phyloP scores from a whole-genome alignment of 2,113 vertebrate genomes.

The Limnothrissa miodon region DNA sequence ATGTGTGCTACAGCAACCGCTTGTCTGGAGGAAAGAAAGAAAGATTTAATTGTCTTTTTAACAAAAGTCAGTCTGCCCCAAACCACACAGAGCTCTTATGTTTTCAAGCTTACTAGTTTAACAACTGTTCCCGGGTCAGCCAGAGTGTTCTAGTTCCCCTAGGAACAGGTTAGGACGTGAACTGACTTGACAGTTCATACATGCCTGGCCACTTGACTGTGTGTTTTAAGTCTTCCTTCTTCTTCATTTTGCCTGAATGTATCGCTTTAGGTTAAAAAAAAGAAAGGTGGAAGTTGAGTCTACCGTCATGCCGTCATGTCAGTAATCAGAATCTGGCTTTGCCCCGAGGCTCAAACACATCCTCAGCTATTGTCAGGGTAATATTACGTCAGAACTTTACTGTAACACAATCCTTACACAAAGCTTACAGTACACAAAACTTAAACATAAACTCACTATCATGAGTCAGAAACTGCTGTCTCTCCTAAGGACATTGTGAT shows the following conservation, averaged over 20 bases:
- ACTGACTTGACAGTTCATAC: background rate
- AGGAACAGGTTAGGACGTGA: background rate
- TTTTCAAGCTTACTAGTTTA: background rate
- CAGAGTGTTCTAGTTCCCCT: background rate
- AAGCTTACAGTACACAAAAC: no score
- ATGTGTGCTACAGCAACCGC: background rate
- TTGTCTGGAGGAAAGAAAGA: conserved; percentile 4
- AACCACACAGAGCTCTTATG: background rate
- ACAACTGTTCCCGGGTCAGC: background rate
- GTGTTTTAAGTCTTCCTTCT: background rate
- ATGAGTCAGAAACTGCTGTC: background rate
- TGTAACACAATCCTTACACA: background rate
- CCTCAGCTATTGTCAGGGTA: background rate
- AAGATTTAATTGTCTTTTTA: background rate
- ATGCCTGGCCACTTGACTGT: background rate
- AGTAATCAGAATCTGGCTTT: background rate
- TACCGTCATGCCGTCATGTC: background rate
- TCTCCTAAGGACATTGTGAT: background rate
- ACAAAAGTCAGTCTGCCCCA: background rate
- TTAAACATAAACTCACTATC: conserved; percentile 11
- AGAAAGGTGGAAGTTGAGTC: background rate
- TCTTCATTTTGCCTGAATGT: background rate
- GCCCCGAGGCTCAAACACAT: background rate
- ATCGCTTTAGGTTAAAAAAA: background rate
- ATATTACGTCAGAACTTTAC: background rate